Base-by-base conservation (phyloP, 2,888 invertebrate species). In the Choristoneura rosaceana region DNA sequence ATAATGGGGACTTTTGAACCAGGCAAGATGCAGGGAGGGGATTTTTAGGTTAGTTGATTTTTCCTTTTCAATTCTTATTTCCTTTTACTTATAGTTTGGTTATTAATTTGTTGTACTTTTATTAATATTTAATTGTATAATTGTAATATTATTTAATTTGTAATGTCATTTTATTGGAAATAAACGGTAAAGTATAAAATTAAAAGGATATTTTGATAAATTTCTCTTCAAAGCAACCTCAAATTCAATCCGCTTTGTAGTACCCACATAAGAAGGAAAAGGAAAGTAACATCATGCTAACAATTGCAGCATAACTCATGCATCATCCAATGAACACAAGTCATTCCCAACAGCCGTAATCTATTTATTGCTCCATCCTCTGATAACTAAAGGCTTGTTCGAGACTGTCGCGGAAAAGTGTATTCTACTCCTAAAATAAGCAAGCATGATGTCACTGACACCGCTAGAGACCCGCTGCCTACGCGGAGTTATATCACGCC, bases 391-490 rank as follows among this genome's bases (percentile, higher is more conserved):
- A 17, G 43, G 25, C 55, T 52, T n/a, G 12, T 1, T 43, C 45
- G 9, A 10, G 12, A 45, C 15, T 9, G 5, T 9, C 41, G 50
- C 62, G 66, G 52, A 69, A 79, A 79, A 76, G 76, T 76, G 74
- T 74, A 74, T 61, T 74, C 81, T 77, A 81, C 77, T 85, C 80
- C 77, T 83, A 83, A 84, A 87, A 86, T 84, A 86, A 75, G 76
- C 77, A 70, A 82, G 84, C 80, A 86, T 90, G 87, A 90, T 90
- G 87, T 90, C 88, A 90, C 82, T 81, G 76, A 76, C 76, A 65
- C 75, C 74, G 74, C 73, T 68, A 74, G 76, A 78, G 75, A 76
- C 78, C 75, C 76, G 75, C 86, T 76, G 74, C 87, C 87, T 86
- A 89, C 88, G 86, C 87, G 74, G 47, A 73, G 78, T 81, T 84